phyloP scores from a whole-genome alignment of 2,888 invertebrate species.

The Patella caerulea region DNA sequence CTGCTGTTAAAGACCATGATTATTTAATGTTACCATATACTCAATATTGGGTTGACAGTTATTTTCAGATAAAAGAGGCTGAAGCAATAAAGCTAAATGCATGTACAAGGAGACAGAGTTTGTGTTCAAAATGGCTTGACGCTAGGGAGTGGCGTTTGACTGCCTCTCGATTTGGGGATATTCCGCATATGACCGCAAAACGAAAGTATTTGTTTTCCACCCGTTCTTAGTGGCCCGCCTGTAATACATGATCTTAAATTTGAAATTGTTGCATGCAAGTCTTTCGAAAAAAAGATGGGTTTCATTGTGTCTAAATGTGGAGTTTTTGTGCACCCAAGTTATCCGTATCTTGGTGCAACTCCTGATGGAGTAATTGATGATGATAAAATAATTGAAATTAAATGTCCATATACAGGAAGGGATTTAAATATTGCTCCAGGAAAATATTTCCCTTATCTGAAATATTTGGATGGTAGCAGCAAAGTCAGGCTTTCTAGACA shows the following conservation, averaged over 20 bases:
- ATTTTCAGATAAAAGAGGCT: not conserved
- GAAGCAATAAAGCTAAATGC: too few species aligned
- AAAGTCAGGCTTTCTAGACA: slow-evolving; percentile 22
- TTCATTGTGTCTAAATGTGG: too few species aligned
- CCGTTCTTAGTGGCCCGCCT: slow-evolving; percentile 12
- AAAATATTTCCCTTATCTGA: slow-evolving; percentile 12
- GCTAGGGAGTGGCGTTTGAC: not conserved
- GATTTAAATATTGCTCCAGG: slow-evolving; percentile 23
- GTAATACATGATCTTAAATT: slow-evolving; percentile 36
- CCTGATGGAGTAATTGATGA: slow-evolving; percentile 35
- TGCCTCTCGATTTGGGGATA: not conserved
- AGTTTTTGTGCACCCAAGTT: too few species aligned
- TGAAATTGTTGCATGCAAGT: slow-evolving; percentile 26
- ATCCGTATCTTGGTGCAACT: slow-evolving; percentile 8
- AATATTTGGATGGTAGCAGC: not conserved
- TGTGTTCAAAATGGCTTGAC: too few species aligned
- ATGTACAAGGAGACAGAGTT: too few species aligned
- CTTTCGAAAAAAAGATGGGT: slow-evolving; percentile 20
- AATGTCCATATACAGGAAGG: slow-evolving; percentile 32
- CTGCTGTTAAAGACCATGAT: slow-evolving; percentile 15
- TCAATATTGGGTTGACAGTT: slow-evolving; percentile 16
- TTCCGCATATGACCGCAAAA: not conserved
- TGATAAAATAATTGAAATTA: slow-evolving; percentile 29
- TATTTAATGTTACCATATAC: slow-evolving; percentile 17
- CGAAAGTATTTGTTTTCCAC: not conserved